Evolutionary conservation across 2,888 invertebrate genomes (phyloP).

Genomic region (Isotomurus palustris): DNA sequence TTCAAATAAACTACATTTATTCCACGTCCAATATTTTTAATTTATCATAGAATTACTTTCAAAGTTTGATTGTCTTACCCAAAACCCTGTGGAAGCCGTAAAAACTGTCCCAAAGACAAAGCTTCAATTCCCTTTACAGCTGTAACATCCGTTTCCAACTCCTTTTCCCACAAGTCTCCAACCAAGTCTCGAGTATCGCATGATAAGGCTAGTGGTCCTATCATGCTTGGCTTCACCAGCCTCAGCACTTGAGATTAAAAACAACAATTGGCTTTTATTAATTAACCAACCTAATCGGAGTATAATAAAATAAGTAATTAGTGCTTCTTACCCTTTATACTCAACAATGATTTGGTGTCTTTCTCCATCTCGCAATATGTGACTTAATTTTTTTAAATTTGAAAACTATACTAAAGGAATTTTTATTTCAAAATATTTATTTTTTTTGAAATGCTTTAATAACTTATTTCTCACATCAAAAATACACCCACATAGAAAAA

Average conservation of each 20-base stretch:
- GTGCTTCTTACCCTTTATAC: constrained; percentile 40
- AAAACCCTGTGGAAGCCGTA: constrained; percentile 92
- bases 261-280: background rate
- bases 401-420: too few relatives aligned
- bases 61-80: constrained; percentile 57
- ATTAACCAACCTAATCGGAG: background rate
- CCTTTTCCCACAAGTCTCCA: constrained; percentile 71
- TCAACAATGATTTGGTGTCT: constrained; percentile 42
- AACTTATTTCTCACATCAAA: background rate
- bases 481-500: background rate
- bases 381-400: background rate
- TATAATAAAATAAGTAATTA: background rate
- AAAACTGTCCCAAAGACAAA: constrained; percentile 78
- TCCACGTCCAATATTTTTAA: background rate
- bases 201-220: constrained; percentile 73
- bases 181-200: constrained; percentile 81
- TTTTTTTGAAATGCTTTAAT: background rate
- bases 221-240: constrained; percentile 83
- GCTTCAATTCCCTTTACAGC: constrained; percentile 75
- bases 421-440: too few relatives aligned
- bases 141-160: constrained; percentile 77
- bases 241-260: constrained; percentile 72
- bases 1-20: background rate
- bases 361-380: constrained; percentile 3
- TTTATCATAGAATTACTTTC: background rate